Base-by-base conservation (phyloP, 2,888 invertebrate species). In the Temnothorax ravouxi region DNA sequence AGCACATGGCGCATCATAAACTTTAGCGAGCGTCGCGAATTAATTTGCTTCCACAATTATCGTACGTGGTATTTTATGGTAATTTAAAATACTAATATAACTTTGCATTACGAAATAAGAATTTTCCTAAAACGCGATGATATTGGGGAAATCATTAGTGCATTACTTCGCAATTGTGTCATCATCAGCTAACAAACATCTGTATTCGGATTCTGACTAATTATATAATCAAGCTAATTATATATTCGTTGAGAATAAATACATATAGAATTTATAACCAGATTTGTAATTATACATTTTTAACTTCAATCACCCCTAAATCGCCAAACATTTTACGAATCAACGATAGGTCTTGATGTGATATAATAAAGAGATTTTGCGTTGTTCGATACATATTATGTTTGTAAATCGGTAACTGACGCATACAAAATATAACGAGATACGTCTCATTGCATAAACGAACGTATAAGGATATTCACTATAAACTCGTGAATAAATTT, bases 341-440 rank as follows among this genome's bases (percentile, higher is more conserved):
- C 50, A 34, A 34, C 6, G 9, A 34, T 67, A 34, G 13, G 15
- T 25, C 44, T 66, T 54, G 3, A 25, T 13, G 15, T 11, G 5
- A 50, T 29, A 9, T 50, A 11, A 3, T 25, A 34, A 34, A 5
- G 15, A 56, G 11, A 56, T 21, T 71, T 13, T 18, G 21, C 41
- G 0, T 41, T 34, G 52, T 71, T 71, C 9, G 25, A 69, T 34
- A 69, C 29, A 29, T 69, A 69, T 11, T 34, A 34, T 34, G 13
- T n/a, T 9, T 41, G 15, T 29, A 41, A 56, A 41, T 44, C 41
- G 5, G 56, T 41, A 25, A 18, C n/a, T 52, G 67, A 69, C 50
- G 54, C 29, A 54, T 38, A 44, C 41, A 41, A 59, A 29, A 56
- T 72, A 71, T 38, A 52, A 72, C 34, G 34, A 34, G 34, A 34